A percentile compares a stretch with the other conserved stretches of the same genome.
phyloP scores from a whole-genome alignment of 1,140 invertebrate species.

The Patella vulgata region DNA sequence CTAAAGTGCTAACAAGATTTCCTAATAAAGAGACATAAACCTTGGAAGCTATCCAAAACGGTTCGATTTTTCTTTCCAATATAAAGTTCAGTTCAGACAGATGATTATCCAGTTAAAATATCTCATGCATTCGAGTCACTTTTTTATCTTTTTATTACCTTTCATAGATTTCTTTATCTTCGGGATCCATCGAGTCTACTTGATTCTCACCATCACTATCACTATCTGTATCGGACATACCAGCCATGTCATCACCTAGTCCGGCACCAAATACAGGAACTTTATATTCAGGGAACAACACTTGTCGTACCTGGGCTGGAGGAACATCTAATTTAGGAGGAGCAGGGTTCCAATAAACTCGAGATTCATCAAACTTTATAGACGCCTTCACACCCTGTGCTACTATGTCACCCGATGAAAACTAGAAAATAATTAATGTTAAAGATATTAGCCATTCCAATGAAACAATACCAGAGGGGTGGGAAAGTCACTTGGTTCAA shows the following conservation, averaged over 20 bases:
- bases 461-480: not conserved
- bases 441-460: not conserved
- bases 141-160: no score
- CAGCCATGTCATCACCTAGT: not conserved
- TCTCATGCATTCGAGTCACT: no score
- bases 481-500: not conserved
- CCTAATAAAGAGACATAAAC: no score
- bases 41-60: no score
- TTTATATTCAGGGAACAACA: conserved; percentile 57
- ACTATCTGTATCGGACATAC: conserved; percentile 20
- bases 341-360: conserved; percentile 63
- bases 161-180: conserved; percentile 23
- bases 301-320: conserved; percentile 57
- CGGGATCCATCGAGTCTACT: not conserved
- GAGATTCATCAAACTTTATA: conserved; percentile 53
- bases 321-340: conserved; percentile 64
- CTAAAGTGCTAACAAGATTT: no score
- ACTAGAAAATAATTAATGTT: conserved; percentile 34
- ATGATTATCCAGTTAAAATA: no score
- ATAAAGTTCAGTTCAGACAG: no score
- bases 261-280: conserved; percentile 21
- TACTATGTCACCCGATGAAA: conserved; percentile 31
- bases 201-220: conserved; percentile 27
- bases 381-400: conserved; percentile 42
- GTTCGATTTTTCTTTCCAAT: no score